Conservation (phyloP, 1,140 invertebrate genomes). For the Lethrus apterus region DNA sequence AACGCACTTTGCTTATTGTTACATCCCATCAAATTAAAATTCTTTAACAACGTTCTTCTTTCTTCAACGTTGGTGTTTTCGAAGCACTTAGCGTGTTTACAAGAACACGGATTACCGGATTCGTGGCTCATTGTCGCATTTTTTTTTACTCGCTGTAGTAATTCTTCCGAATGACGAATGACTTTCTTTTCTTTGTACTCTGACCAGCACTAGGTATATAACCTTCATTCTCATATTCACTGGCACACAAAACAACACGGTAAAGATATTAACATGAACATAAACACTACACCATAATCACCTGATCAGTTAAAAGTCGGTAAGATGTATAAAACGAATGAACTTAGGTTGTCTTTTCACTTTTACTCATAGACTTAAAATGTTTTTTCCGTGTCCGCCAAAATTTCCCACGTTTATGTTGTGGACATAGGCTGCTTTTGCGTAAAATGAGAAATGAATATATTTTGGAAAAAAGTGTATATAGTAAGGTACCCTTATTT, state of each 20-base stretch:
- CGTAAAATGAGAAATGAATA: too few relatives aligned
- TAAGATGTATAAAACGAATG: neutral
- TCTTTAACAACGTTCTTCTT: conserved; percentile 5
- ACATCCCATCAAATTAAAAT: conserved; percentile 9
- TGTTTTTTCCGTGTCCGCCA: neutral
- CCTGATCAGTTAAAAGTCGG: too few relatives aligned
- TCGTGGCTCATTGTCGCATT: too few relatives aligned
- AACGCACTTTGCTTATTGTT: conserved; percentile 10
- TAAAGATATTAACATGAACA: neutral
- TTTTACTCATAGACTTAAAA: neutral
- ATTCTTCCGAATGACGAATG: conserved; percentile 1
- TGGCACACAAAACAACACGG: neutral
- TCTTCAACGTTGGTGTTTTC: conserved; percentile 10
- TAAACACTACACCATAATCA: conserved; percentile 3
- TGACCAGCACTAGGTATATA: neutral
- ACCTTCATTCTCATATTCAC: neutral
- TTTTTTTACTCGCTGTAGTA: neutral
- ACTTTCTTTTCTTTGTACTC: conserved; percentile 7
- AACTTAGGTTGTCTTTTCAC: neutral
- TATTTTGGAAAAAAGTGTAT: too few relatives aligned
- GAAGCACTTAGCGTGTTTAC: conserved; percentile 1
- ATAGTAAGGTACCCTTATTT: too few relatives aligned
- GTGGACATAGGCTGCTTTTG: too few relatives aligned
- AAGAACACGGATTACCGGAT: too few relatives aligned
- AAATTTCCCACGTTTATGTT: too few relatives aligned